A percentile compares a stretch with the other conserved stretches of the same genome.
phyloP scores from a whole-genome alignment of 35 echinoderm and acorn worm species.

The Ptychodera flava region DNA sequence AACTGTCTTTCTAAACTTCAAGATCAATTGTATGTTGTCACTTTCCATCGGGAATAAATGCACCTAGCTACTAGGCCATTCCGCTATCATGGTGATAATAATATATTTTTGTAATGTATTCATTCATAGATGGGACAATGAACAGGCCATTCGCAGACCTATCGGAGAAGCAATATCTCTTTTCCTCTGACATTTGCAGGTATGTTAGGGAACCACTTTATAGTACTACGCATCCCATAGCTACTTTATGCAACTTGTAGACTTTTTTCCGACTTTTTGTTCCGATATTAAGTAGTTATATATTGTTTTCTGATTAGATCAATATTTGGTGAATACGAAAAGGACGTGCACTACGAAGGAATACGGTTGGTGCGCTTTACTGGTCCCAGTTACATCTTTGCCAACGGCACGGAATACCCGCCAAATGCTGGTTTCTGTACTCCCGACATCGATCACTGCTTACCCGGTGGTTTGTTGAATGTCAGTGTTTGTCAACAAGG shows the following conservation, averaged over 20 bases:
- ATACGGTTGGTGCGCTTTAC: neutral
- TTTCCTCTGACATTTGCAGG: neutral
- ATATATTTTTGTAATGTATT: no score
- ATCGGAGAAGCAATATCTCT: neutral
- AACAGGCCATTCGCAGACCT: neutral
- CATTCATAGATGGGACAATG: neutral
- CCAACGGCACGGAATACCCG: conserved; percentile 25
- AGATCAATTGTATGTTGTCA: no score
- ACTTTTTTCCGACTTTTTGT: no score
- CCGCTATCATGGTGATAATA: no score
- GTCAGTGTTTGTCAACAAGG: conserved; percentile 13
- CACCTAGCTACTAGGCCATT: no score
- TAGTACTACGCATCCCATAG: no score
- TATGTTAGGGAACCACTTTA: neutral
- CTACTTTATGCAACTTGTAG: no score
- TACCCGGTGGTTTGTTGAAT: conserved; percentile 40
- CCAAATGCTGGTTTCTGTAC: conserved; percentile 38
- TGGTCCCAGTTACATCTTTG: neutral
- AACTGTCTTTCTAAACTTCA: no score
- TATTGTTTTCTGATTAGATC: neutral
- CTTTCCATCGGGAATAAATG: no score
- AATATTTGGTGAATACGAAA: conserved; percentile 5
- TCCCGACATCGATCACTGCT: conserved; percentile 16
- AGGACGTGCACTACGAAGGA: neutral
- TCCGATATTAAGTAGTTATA: no score